phyloP scores from a whole-genome alignment of 2,888 invertebrate species.

The Teinopalpus imperialis region DNA sequence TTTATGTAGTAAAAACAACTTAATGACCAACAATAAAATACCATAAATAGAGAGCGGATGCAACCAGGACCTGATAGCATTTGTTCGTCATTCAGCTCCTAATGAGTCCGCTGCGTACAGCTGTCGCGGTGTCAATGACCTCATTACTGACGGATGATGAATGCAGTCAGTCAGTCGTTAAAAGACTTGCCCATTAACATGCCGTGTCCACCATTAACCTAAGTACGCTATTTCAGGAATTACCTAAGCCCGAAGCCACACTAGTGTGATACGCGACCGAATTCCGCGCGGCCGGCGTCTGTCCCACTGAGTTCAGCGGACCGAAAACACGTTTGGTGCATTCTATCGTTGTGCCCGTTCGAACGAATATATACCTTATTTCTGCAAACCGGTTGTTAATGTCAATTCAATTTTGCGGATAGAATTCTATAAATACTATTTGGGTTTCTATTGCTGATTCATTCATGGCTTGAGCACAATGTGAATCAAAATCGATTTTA shows the following conservation, averaged over 20 bases:
- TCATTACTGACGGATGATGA: slow-evolving; percentile 67
- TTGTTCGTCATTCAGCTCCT: slow-evolving; percentile 16
- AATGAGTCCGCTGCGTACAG: slow-evolving; percentile 36
- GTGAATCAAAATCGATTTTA: too few species aligned
- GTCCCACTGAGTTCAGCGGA: slow-evolving; percentile 22
- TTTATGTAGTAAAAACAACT: slow-evolving; percentile 1
- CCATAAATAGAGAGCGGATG: slow-evolving; percentile 22
- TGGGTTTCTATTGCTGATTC: slow-evolving; percentile 8
- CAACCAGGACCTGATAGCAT: slow-evolving; percentile 10
- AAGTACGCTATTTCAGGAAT: slow-evolving; percentile 52
- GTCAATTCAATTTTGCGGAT: slow-evolving; percentile 12
- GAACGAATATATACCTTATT: slow-evolving; percentile 23
- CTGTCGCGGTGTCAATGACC: slow-evolving; percentile 59
- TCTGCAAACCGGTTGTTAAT: slow-evolving; percentile 18
- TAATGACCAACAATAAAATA: slow-evolving; percentile 16
- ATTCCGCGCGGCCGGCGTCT: slow-evolving; percentile 16
- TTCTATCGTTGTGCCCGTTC: slow-evolving; percentile 15
- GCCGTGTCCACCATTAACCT: slow-evolving; percentile 45
- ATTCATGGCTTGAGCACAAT: too few species aligned
- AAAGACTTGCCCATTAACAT: slow-evolving; percentile 65
- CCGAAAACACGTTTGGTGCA: slow-evolving; percentile 24
- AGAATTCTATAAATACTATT: slow-evolving; percentile 15
- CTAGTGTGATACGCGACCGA: slow-evolving; percentile 24
- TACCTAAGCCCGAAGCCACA: slow-evolving; percentile 35
- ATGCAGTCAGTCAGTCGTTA: slow-evolving; percentile 64